These are phyloP conservation scores for Scelioninae gen. 1 DNA, from an alignment of 2,888 invertebrate species.

Conservation along the genomic window DNA sequence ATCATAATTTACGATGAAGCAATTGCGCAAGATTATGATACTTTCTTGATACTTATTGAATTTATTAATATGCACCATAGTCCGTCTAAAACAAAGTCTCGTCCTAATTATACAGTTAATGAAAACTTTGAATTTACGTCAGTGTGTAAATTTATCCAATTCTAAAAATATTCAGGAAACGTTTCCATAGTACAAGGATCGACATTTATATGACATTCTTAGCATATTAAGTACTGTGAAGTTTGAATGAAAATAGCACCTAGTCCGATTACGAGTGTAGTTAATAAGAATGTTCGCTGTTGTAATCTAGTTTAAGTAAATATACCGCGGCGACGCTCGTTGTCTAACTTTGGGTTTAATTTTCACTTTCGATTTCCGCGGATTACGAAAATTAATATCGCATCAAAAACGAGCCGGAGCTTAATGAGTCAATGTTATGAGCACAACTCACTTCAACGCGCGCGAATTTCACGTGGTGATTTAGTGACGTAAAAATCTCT, in stretches of 20 bases:
- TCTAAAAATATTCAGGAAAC: constrained; percentile 45
- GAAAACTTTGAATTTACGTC: constrained; percentile 55
- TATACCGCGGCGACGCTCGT: constrained; percentile 10
- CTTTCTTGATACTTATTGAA: constrained; percentile 39
- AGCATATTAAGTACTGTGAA: constrained; percentile 30
- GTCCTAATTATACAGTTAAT: constrained; percentile 47
- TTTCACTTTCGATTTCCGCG: constrained; percentile 35
- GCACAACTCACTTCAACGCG: neutral
- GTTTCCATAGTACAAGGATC: constrained; percentile 33
- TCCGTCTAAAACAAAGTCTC: constrained; percentile 7
- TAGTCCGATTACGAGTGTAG: constrained; percentile 23
- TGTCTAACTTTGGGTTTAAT: constrained; percentile 10
- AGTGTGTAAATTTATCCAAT: constrained; percentile 41
- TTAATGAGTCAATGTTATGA: constrained; percentile 13
- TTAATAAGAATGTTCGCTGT: constrained; percentile 21
- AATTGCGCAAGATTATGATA: constrained; percentile 16
- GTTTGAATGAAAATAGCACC: constrained; percentile 45
- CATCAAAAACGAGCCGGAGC: constrained; percentile 6
- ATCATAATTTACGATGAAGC: constrained; percentile 26
- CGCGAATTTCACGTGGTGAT: neutral
- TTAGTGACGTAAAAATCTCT: constrained; percentile 9
- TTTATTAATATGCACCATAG: constrained; percentile 56
- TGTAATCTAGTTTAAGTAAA: constrained; percentile 22
- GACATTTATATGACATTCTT: constrained; percentile 38
- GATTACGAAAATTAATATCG: constrained; percentile 25